Conservation (phyloP, 2,113 vertebrate species). For the Trogon melanurus region DNA sequence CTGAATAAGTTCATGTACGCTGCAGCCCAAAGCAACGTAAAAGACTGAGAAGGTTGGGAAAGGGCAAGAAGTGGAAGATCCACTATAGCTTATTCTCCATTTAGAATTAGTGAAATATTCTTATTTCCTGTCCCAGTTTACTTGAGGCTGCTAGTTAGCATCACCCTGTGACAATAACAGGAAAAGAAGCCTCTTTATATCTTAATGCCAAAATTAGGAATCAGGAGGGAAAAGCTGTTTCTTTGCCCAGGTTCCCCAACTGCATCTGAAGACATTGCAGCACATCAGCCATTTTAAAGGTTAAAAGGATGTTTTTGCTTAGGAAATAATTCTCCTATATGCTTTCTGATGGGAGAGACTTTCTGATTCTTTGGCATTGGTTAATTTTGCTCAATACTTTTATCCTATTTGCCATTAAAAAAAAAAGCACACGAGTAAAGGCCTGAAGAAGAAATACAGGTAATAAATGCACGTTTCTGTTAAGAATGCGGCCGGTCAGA, state of each 20-base stretch:
- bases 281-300: neutral
- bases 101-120: neutral
- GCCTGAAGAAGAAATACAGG: neutral
- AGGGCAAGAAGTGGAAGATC: neutral
- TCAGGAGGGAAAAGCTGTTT: neutral
- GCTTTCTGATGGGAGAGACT: neutral
- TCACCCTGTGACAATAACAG: neutral
- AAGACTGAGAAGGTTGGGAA: neutral
- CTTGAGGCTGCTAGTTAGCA: neutral
- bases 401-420: neutral
- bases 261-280: neutral
- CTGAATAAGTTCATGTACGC: neutral
- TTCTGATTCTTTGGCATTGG: neutral
- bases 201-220: neutral
- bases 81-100: neutral
- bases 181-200: neutral
- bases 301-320: neutral
- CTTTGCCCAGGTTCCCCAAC: rapidly evolving
- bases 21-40: conserved; percentile 10
- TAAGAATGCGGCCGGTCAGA: neutral
- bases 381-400: neutral
- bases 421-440: neutral
- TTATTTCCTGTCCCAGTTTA: neutral
- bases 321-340: neutral
- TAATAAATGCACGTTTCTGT: neutral